Conservation (phyloP, 2,888 invertebrate species). For the Saturnia japonica region DNA sequence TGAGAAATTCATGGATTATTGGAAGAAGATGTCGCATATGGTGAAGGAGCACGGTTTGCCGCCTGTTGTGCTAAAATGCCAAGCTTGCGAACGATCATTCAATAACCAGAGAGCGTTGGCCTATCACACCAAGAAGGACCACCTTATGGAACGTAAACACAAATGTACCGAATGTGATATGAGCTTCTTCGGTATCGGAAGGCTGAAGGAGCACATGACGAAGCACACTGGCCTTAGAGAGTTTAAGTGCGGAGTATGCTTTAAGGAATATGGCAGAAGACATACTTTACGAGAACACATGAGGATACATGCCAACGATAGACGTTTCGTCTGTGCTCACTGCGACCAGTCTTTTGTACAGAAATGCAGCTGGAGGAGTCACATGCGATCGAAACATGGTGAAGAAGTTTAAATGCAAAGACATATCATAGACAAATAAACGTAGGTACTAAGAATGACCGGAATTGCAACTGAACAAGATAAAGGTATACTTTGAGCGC, state of each 20-base stretch:
- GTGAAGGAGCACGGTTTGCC: constrained; percentile 51
- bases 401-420: constrained; percentile 30
- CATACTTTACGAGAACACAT: constrained; percentile 58
- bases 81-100: constrained; percentile 57
- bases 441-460: too few species aligned
- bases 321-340: constrained; percentile 31
- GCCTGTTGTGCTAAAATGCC: constrained; percentile 49
- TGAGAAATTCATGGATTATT: constrained; percentile 54
- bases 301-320: constrained; percentile 35
- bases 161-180: constrained; percentile 70
- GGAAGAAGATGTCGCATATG: constrained; percentile 59
- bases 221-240: constrained; percentile 54
- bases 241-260: constrained; percentile 59
- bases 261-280: constrained; percentile 53
- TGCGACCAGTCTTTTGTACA: constrained; percentile 47
- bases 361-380: constrained; percentile 59
- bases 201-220: constrained; percentile 51
- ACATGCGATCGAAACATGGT: constrained; percentile 58
- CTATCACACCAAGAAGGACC: constrained; percentile 59
- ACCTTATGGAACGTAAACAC: constrained; percentile 62
- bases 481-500: too few species aligned
- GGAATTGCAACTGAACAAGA: neutral
- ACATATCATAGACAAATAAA: too few species aligned
- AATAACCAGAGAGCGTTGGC: constrained; percentile 48
- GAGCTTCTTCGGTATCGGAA: constrained; percentile 48